These are phyloP conservation scores for Epistrophella euchroma DNA, from an alignment of 2,888 invertebrate species.

Conservation along the genomic window DNA sequence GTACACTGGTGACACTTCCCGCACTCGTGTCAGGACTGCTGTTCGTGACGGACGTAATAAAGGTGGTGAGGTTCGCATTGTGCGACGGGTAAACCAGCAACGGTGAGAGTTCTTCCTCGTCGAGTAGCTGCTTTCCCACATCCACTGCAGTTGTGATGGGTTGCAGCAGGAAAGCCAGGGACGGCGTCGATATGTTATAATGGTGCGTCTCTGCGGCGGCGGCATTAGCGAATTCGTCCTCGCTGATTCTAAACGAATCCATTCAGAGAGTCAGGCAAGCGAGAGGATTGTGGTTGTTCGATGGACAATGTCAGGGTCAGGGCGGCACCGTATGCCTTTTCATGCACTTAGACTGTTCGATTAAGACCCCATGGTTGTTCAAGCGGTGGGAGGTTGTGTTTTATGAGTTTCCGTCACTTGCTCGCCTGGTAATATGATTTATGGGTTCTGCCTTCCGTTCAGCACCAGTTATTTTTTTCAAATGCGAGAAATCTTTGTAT, in stretches of 20 bases:
- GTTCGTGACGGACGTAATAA: conserved; percentile 77
- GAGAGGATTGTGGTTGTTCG: conserved; percentile 11
- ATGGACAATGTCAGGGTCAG: conserved; percentile 37
- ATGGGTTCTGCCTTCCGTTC: conserved; percentile 52
- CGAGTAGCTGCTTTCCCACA: conserved; percentile 56
- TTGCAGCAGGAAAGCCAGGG: conserved; percentile 56
- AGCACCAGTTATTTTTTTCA: conserved; percentile 42
- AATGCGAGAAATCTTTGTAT: conserved; percentile 31
- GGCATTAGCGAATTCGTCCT: conserved; percentile 62
- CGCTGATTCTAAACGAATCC: conserved; percentile 69
- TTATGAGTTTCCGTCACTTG: conserved; percentile 54
- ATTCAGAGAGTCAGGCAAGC: conserved; percentile 60
- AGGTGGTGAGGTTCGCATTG: conserved; percentile 51
- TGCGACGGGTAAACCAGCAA: conserved; percentile 51
- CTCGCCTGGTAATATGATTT: conserved; percentile 47
- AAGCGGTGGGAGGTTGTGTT: conserved; percentile 66
- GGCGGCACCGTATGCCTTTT: conserved; percentile 47
- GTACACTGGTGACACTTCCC: conserved; percentile 58
- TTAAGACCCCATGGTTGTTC: conserved; percentile 59
- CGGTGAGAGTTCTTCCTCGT: conserved; percentile 62
- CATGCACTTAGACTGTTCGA: conserved; percentile 13
- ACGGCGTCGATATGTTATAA: conserved; percentile 71
- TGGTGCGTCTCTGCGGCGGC: conserved; percentile 75
- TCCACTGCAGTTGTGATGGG: conserved; percentile 55
- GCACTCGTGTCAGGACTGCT: conserved; percentile 67